Evolutionary conservation across 1,140 invertebrate species (phyloP).

Genomic region (Drosophila trapezifrons): DNA sequence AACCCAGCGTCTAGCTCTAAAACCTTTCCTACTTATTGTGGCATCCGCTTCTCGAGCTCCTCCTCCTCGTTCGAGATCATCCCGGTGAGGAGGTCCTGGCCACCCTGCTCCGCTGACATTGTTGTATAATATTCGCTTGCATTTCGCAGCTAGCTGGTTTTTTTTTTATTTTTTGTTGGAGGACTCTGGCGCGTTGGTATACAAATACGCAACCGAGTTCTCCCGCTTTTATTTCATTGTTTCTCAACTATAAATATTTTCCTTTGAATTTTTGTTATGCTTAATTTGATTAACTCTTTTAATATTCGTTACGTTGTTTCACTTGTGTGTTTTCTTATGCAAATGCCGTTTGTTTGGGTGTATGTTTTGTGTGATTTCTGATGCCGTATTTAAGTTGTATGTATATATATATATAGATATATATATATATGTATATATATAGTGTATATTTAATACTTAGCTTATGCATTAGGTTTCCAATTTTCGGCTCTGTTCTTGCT

Average conservation of each 20-base stretch:
- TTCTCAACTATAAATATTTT: slow-evolving; percentile 77
- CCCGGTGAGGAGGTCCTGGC: slow-evolving; percentile 11
- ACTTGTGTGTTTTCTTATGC: slow-evolving; percentile 64
- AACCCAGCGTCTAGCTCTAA: slow-evolving; percentile 51
- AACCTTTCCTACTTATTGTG: slow-evolving; percentile 33
- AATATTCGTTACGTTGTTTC: slow-evolving; percentile 79
- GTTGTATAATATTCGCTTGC: slow-evolving; percentile 71
- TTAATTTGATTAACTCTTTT: slow-evolving; percentile 80
- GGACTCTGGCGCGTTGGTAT: slow-evolving; percentile 72
- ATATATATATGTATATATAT: slow-evolving; percentile 37
- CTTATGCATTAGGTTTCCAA: slow-evolving; percentile 66
- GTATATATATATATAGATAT: slow-evolving; percentile 37
- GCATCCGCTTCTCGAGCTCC: slow-evolving; percentile 16
- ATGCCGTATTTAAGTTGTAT: slow-evolving; percentile 61
- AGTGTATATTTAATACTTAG: slow-evolving; percentile 75
- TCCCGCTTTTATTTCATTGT: slow-evolving; percentile 39
- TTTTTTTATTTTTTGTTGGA: slow-evolving; percentile 14
- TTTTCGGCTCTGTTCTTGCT: slow-evolving; percentile 50
- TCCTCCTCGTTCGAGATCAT: slow-evolving; percentile 1
- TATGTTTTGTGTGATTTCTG: slow-evolving; percentile 39
- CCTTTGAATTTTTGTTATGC: slow-evolving; percentile 53
- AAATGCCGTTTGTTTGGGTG: slow-evolving; percentile 54
- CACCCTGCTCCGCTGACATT: slow-evolving; percentile 50
- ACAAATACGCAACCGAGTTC: slow-evolving; percentile 70
- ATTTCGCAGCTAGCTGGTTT: slow-evolving; percentile 30